Conservation (phyloP, 2,888 invertebrate species). For the Epinotia bilunana region DNA sequence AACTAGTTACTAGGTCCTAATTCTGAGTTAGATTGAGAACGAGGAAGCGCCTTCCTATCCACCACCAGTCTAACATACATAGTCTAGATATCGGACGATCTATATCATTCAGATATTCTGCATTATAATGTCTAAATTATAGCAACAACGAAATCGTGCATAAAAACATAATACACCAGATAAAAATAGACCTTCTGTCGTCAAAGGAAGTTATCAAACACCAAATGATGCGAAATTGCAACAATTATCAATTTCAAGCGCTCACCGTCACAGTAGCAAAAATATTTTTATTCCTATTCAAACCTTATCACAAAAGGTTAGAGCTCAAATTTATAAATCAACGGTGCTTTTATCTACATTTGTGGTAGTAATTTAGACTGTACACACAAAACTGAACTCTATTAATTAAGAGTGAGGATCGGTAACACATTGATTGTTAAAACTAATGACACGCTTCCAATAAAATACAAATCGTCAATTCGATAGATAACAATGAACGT, state of each 20-base stretch:
- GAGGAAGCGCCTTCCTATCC: too few species aligned
- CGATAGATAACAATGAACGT: constrained; percentile 44
- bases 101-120: too few species aligned
- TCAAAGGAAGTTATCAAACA: constrained; percentile 47
- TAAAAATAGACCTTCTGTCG: constrained; percentile 27
- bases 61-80: too few species aligned
- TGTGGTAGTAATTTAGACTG: neutral
- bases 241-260: constrained; percentile 42
- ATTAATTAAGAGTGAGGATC: neutral
- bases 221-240: constrained; percentile 48
- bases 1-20: neutral
- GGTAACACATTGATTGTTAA: neutral
- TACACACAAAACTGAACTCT: constrained; percentile 5
- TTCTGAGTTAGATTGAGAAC: too few species aligned
- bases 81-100: too few species aligned
- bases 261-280: constrained; percentile 25
- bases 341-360: neutral
- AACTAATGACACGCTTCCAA: constrained; percentile 41
- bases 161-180: neutral
- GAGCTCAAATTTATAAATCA: constrained; percentile 21
- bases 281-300: neutral
- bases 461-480: constrained; percentile 46
- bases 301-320: constrained; percentile 3
- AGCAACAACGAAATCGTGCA: neutral
- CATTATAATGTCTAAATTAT: too few species aligned